Base-by-base conservation (phyloP, 2,113 vertebrate genomes). In the Xerus inauris region DNA sequence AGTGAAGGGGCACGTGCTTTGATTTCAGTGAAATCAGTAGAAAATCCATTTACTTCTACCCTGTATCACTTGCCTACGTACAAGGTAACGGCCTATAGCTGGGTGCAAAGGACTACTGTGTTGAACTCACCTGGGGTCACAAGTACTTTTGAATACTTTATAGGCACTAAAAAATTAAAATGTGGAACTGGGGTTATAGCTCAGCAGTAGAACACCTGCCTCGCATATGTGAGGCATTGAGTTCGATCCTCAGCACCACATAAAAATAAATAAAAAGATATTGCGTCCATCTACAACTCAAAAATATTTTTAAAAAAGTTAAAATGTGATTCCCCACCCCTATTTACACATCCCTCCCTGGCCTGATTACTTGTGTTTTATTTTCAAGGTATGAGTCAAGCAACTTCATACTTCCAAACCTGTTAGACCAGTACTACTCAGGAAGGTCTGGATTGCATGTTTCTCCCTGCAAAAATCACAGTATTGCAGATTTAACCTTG, bases 331-430 rank as follows among this genome's bases (percentile, higher is more conserved):
- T 88, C 71, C 17, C 6, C 13, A 12, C 40, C 6, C 84, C 47
- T 95, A 93, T 38, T 69, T 73, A 35, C 26, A 84, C 20, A 71
- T 65, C 19, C 40, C 22, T 57, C 10, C 30, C 22, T 40, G 67
- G 73, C 42, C 79, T 47, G n/a, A 47, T 94, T 89, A 86, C 69
- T 73, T 89, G 91, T 93, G 40, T 73, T 94, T 17, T 73, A n/a
- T 91, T 93, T 91, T 80, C 57, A 83, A 86, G 28, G 30, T 91
- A 11, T 73, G 51, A 88, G 19, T 96, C 35, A 82, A n/a, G 17
- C 57, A 89, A 90, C 40, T 89, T 73, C 59, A 84, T 65, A 72
- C 65, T 28, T 49, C 13, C 65, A 89, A 94, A 93, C 77, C 54
- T 77, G 85, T 77, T 71, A 17, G n/a, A 73, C 91, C n/a, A 97